Base-by-base conservation (phyloP, 1,140 invertebrate genomes). In the Pseudomyrmex pallidus region DNA sequence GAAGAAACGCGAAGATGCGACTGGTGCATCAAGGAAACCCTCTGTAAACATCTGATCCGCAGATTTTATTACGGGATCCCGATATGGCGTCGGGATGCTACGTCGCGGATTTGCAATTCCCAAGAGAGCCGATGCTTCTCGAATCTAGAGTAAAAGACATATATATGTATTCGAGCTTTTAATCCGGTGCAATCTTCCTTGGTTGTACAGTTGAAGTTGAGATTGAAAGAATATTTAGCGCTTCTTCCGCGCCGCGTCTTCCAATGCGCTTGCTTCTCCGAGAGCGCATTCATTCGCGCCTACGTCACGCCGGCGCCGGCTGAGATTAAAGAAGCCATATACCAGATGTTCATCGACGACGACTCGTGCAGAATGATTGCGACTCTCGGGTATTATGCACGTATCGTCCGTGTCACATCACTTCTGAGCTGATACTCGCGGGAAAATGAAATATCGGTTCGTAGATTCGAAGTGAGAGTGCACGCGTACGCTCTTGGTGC, bases 271-370 rank as follows among this genome's bases (percentile, higher is more conserved):
- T n/a, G n/a, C 22, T 17, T n/a, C 22, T 52, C 67, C 15, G 44
- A 35, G 44, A 35, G 35, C 17, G 9, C 50, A 82, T 61, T 73
- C 80, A 48, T 57, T 64, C 52, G 25, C 56, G 8, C 22, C 13
- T 17, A 13, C 25, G 86, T 90, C 87, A 74, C 89, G 87, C 90
- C 89, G 89, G 76, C 85, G 87, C 78, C 89, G 85, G 89, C 77
- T 89, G 83, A 93, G 91, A 94, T 94, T 93, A 93, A 93, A 90
- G 93, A 94, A 94, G 82, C 92, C 92, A 70, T 86, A 90, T 54
- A 62, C 74, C 50, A 70, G 82, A 70, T 85, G 90, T 90, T 89
- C 90, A 91, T 90, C 87, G 63, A 48, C 56, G 63, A 48, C 56
- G 57, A n/a, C 56, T 67, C 64, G 82, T 44, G 67, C 57, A 22